Percentiles rank a stretch among this genome's conserved stretches.
Conservation (phyloP, 2,888 invertebrate species). For the Sphaerophoria taeniata region DNA sequence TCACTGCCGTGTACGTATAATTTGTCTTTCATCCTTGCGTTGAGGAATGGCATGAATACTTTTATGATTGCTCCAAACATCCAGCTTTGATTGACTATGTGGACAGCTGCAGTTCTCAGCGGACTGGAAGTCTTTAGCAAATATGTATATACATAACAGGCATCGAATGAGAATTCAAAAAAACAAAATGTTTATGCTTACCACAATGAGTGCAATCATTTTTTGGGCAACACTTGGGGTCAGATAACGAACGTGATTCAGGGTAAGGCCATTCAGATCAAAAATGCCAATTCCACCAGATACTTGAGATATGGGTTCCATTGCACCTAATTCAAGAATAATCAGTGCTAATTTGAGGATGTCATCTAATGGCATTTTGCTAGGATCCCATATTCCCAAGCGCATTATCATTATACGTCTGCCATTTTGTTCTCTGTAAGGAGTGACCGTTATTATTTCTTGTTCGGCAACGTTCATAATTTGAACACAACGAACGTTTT, state of each 20-base stretch:
- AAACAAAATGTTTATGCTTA: constrained; percentile 77
- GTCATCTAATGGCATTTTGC: constrained; percentile 86
- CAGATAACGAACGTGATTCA: constrained; percentile 89
- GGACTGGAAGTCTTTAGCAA: constrained; percentile 90
- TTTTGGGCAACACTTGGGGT: constrained; percentile 88
- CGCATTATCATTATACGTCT: constrained; percentile 88
- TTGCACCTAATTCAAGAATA: constrained; percentile 88
- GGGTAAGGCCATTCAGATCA: constrained; percentile 88
- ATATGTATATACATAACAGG: constrained; percentile 58
- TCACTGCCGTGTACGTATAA: constrained; percentile 87
- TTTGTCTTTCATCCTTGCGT: constrained; percentile 86
- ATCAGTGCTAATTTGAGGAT: constrained; percentile 89
- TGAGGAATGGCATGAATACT: constrained; percentile 90
- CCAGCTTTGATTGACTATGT: constrained; percentile 92
- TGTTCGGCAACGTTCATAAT: constrained; percentile 87
- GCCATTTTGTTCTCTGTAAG: constrained; percentile 90
- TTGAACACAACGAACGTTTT: constrained; percentile 87
- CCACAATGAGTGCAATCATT: constrained; percentile 88
- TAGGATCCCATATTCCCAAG: constrained; percentile 90
- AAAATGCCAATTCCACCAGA: constrained; percentile 90
- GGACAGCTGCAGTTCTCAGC: constrained; percentile 88
- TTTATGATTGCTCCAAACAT: constrained; percentile 90
- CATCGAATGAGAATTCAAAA: background rate
- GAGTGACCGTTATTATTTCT: constrained; percentile 88
- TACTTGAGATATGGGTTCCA: constrained; percentile 90